Evolutionary conservation across 1,140 invertebrate species (phyloP).

Genomic region (Nebria ingens): DNA sequence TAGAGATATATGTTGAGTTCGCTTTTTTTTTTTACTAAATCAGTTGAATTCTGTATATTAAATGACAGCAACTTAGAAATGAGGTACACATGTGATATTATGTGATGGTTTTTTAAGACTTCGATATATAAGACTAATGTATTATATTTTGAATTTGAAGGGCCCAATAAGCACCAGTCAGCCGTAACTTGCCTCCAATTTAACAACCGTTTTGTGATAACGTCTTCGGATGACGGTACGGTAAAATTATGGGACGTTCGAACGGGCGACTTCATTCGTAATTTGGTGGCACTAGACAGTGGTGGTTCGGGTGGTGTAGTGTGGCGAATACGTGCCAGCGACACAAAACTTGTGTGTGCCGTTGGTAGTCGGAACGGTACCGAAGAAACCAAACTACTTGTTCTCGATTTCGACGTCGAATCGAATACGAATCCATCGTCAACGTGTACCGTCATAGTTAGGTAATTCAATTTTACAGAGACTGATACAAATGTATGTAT

Average conservation of each 20-base stretch:
- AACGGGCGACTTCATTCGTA: slow-evolving; percentile 90
- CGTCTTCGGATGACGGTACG: slow-evolving; percentile 98
- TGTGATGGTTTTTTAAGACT: no score
- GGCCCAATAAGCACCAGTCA: slow-evolving; percentile 92
- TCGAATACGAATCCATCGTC: neutral
- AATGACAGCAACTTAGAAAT: neutral
- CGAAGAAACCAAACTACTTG: slow-evolving; percentile 96
- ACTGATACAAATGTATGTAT: neutral
- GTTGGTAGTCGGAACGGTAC: slow-evolving; percentile 97
- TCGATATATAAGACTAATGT: slow-evolving; percentile 12
- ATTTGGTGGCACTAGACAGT: slow-evolving; percentile 85
- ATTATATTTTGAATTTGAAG: slow-evolving; percentile 37
- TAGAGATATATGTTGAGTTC: neutral
- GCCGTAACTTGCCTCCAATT: slow-evolving; percentile 98
- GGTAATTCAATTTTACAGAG: neutral
- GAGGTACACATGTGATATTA: neutral
- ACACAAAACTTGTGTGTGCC: slow-evolving; percentile 95
- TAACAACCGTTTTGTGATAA: slow-evolving; percentile 95
- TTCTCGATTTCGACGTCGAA: slow-evolving; percentile 93
- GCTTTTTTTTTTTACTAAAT: neutral
- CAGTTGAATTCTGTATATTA: neutral
- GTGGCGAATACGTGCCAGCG: slow-evolving; percentile 92
- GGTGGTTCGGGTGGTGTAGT: slow-evolving; percentile 98
- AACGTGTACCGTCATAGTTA: neutral
- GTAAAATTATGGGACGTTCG: slow-evolving; percentile 98